phyloP scores from a whole-genome alignment of 2,888 invertebrate genomes.

The Biston stratarius region DNA sequence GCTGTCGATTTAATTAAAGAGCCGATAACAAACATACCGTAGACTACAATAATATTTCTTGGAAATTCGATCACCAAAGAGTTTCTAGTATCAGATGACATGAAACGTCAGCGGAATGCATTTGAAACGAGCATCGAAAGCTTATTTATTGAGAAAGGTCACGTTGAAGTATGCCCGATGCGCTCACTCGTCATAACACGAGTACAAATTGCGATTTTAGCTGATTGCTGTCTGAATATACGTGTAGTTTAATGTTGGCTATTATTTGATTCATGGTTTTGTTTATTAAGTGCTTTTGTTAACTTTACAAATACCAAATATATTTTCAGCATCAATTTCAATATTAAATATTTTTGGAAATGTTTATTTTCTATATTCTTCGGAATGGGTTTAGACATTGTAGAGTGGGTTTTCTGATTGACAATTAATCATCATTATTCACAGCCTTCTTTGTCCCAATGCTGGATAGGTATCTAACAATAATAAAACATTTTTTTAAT shows the following conservation, averaged over 20 bases:
- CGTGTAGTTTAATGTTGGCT: no score
- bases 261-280: background rate
- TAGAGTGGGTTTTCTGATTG: background rate
- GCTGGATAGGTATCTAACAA: no score
- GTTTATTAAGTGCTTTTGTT: no score
- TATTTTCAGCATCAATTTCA: no score
- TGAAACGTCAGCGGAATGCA: constrained; percentile 21
- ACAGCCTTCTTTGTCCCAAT: no score
- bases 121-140: constrained; percentile 12
- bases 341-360: no score
- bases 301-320: no score
- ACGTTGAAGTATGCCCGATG: constrained; percentile 12
- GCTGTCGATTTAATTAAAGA: background rate
- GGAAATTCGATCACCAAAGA: constrained; percentile 3
- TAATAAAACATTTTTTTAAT: no score
- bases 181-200: constrained; percentile 12
- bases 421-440: no score
- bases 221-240: constrained; percentile 1
- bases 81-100: constrained; percentile 10
- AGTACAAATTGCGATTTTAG: background rate
- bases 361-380: no score
- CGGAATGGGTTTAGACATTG: no score
- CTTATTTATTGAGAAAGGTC: constrained; percentile 31
- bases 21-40: background rate
- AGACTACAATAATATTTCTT: background rate